Base-by-base conservation (phyloP, 2,888 invertebrate species). In the Folsomia candida region DNA sequence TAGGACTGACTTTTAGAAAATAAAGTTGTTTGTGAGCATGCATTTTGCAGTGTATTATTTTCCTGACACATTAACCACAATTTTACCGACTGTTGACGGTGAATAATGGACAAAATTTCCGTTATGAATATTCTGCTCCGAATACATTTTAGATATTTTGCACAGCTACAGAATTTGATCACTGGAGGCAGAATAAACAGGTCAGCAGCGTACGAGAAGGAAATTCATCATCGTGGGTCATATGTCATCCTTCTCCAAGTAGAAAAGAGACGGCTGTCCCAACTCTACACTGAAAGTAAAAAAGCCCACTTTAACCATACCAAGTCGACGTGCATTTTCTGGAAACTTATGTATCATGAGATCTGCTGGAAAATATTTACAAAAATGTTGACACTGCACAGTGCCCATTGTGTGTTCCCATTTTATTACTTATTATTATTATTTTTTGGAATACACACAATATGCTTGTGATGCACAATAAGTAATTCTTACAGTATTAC, bases 231-330 rank as follows among this genome's bases (percentile, higher is more conserved):
- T 62, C 29, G 4, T 20, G 62, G 27, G 28, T 62, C 62, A 29
- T 62, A 62, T 62, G 62, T 62, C 62, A 62, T 62, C 62, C 4
- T 62, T 29, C 62, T 3, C 26, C 6, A 3, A 9, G 27, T 6
- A 59, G 29, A 62, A 62, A 62, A 28, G 29, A 28, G 62, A 62
- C 62, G 28, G 62, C 62, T 62, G 62, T 62, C 62, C 28, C n/a
- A 3, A 37, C 37, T 37, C 14, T 37, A 9, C 37, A 4, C 37
- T 37, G 37, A 37, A 37, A n/a, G n/a, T n/a, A n/a, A n/a, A n/a
- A n/a, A n/a, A n/a, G n/a, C n/a, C n/a, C n/a, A n/a, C n/a, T n/a
- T n/a, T n/a, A n/a, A n/a, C n/a, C n/a, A n/a, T n/a, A n/a, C n/a
- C n/a, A n/a, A n/a, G n/a, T n/a, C n/a, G n/a, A n/a, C n/a, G n/a